phyloP scores from a whole-genome alignment of 2,888 invertebrate species.

The Zhuqinia jingwanae region DNA sequence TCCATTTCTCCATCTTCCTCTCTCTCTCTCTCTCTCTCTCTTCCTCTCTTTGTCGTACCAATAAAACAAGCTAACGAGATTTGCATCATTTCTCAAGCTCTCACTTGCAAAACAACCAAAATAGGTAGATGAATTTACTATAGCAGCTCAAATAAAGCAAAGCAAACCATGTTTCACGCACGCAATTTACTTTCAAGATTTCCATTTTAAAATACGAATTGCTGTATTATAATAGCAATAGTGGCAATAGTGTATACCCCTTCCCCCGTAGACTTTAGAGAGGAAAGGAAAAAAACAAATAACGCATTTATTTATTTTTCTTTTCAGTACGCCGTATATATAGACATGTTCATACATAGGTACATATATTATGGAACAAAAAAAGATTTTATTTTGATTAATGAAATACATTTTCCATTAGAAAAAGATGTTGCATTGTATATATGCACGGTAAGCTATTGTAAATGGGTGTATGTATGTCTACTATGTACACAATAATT shows the following conservation, averaged over 20 bases:
- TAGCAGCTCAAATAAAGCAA: not conserved
- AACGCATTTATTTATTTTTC: not conserved
- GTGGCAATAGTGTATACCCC: too few relatives aligned
- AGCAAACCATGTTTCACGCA: not conserved
- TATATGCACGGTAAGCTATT: too few relatives aligned
- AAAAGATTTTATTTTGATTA: constrained; percentile 59
- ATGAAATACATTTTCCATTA: constrained; percentile 48
- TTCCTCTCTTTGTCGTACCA: constrained; percentile 1
- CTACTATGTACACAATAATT: too few relatives aligned
- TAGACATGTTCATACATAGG: too few relatives aligned
- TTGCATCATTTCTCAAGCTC: constrained; percentile 52
- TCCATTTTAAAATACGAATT: not conserved
- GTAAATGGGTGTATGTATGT: too few relatives aligned
- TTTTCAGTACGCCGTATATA: too few relatives aligned
- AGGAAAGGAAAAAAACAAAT: too few relatives aligned
- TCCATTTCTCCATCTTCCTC: not conserved
- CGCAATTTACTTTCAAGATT: not conserved
- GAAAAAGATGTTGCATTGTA: constrained; percentile 34
- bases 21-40: constrained; percentile 6
- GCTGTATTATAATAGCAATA: not conserved
- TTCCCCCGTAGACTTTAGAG: too few relatives aligned
- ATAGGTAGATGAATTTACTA: constrained; percentile 26
- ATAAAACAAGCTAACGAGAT: constrained; percentile 32
- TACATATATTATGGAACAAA: too few relatives aligned
- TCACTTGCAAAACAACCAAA: not conserved